Evolutionary conservation across 2,888 invertebrate species (phyloP), one percentile per base, ranked within the genome.

Genomic region (Cordilura impudica): DNA sequence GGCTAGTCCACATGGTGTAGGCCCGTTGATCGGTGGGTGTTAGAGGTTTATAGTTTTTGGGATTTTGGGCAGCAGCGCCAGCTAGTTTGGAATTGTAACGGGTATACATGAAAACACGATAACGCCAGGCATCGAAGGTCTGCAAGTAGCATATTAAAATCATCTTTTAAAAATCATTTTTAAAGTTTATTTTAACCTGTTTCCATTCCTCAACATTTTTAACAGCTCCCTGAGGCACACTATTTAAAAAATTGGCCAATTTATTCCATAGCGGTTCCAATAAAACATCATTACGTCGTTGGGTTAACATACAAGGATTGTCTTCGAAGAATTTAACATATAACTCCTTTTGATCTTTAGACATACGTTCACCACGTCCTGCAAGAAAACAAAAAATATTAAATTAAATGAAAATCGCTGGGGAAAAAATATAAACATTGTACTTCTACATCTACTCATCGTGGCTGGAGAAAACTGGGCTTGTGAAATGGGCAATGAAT

Each of bases 141-240:
- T 83, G 23, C 16, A 77, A 45, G 29, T 12, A 1, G 18, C 2
- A n/a, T 18, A 19, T 31, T 31, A 39, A 10, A 45, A 69, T 49
- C 67, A 56, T 65, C 19, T 16, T 47, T 45, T 14, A 43, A 19
- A 31, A 45, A 8, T 43, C 2, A 66, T 43, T 14, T 14, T n/a
- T 0, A 39, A 43, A 19, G 21, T 4, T 5, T 1, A 4, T 35
- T n/a, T n/a, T 21, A 66, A 83, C 83, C 82, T 87, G 87, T 69
- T 88, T 88, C 88, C 87, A 87, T 78, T 88, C 87, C 69, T 87
- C 87, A 1, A 88, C 86, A 66, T 88, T 87, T 82, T 87, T 87
- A 0, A 86, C 86, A 0, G 87, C 87, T 4, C 87, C 88, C 77
- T 87, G 87, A 8, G 87, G 88, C 60, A 87, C 87, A 54, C 86